A percentile compares a stretch with the other conserved stretches of the same genome.
These are phyloP conservation scores for Archips crataeganus DNA, from an alignment of 2,888 invertebrate species.

Conservation along the genomic window DNA sequence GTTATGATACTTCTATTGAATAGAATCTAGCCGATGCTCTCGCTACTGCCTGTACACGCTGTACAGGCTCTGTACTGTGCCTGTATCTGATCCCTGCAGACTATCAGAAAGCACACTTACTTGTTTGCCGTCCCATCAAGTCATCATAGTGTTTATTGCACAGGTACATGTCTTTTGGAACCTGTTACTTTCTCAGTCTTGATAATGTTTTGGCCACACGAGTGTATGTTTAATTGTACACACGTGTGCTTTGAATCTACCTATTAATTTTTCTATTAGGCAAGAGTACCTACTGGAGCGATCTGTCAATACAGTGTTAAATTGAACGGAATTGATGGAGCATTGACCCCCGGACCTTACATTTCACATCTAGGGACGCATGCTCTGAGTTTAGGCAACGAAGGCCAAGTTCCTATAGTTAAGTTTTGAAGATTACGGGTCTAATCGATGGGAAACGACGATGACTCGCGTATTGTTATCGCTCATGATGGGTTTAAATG, in stretches of 20 bases:
- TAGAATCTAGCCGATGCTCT: too few relatives aligned
- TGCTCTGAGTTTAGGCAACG: background rate
- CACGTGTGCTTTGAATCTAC: background rate
- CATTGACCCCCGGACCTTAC: conserved; percentile 46
- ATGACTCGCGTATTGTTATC: background rate
- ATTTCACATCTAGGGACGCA: conserved; percentile 33
- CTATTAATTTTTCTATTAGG: conserved; percentile 34
- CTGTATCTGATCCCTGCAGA: too few relatives aligned
- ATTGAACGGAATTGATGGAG: conserved; percentile 51
- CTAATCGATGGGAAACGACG: background rate
- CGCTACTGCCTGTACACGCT: too few relatives aligned
- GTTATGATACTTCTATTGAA: too few relatives aligned
- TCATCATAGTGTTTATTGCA: too few relatives aligned
- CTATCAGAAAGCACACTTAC: too few relatives aligned
- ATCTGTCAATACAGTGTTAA: conserved; percentile 48
- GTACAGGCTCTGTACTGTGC: too few relatives aligned
- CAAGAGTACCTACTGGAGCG: conserved; percentile 37
- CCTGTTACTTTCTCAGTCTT: background rate
- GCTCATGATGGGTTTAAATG: too few relatives aligned
- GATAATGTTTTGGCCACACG: background rate
- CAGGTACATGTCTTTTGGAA: background rate
- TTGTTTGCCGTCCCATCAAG: too few relatives aligned
- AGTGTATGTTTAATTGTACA: background rate
- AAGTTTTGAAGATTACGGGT: too few relatives aligned
- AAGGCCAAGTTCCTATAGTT: conserved; percentile 3